These are phyloP conservation scores for Columbina picui DNA, from an alignment of 2,113 vertebrate species.

Conservation along the genomic window DNA sequence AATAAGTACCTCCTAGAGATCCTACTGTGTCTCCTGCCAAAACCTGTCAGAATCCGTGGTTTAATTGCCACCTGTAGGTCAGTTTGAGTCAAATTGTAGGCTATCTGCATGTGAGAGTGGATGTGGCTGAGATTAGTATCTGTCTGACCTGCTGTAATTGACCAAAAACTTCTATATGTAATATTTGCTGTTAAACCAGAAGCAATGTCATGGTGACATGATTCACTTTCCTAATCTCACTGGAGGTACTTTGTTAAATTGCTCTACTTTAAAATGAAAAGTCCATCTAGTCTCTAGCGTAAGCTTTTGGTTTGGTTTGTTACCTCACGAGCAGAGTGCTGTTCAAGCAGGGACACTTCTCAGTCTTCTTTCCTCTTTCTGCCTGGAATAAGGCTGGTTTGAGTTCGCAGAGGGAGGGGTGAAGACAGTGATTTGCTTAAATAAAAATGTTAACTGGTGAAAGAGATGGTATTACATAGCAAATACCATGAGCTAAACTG, in stretches of 20 bases:
- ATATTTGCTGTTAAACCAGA: not conserved
- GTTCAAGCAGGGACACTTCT: not conserved
- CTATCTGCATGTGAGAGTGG: not conserved
- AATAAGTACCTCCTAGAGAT: not conserved
- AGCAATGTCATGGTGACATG: not conserved
- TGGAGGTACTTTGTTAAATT: not conserved
- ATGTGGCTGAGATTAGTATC: not conserved
- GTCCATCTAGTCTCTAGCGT: not conserved
- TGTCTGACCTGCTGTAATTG: not conserved
- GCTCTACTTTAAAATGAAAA: not conserved
- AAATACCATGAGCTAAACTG: not conserved
- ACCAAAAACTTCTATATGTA: not conserved
- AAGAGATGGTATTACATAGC: not conserved
- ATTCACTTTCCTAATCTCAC: not conserved
- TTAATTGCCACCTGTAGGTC: not conserved
- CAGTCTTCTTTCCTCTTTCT: not conserved
- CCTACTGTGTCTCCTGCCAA: not conserved
- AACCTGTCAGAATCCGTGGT: not conserved
- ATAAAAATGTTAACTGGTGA: not conserved
- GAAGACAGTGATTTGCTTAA: not conserved
- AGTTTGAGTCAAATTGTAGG: not conserved
- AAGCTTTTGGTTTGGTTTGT: not conserved
- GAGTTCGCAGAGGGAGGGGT: not conserved
- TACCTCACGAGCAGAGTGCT: not conserved
- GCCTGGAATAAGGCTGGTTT: not conserved